Percentiles rank a stretch among this genome's conserved stretches.
Conservation (phyloP, 2,113 vertebrate species). For the Myotis yumanensis region DNA sequence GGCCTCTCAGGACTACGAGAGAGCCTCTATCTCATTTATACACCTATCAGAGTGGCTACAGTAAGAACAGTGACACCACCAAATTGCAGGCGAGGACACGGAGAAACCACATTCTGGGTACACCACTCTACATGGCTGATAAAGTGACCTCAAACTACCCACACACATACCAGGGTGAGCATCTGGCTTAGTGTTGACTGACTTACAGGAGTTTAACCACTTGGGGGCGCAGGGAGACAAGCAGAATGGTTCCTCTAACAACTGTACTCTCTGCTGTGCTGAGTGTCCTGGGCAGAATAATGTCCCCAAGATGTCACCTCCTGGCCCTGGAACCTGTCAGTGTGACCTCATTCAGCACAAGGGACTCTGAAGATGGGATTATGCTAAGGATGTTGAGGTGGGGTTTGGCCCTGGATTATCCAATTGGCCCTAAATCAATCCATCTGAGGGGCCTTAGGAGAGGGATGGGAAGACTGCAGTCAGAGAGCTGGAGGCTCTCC, state of each 20-base stretch:
- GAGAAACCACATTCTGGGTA: background rate
- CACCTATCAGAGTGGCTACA: background rate
- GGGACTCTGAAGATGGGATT: too few species aligned
- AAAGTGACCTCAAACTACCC: background rate
- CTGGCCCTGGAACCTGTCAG: background rate
- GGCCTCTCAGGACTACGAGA: background rate
- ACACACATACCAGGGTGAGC: background rate
- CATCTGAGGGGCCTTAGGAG: background rate
- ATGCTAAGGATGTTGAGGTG: background rate
- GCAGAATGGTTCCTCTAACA: background rate
- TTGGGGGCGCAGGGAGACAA: background rate
- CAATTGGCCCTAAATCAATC: too few species aligned
- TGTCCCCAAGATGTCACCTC: background rate
- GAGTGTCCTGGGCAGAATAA: background rate
- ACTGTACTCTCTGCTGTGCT: fast-evolving
- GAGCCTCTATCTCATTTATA: background rate
- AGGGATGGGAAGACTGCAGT: background rate
- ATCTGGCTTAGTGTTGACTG: fast-evolving
- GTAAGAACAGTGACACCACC: background rate
- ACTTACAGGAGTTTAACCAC: too few species aligned
- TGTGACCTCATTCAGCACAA: fast-evolving
- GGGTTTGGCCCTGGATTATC: background rate
- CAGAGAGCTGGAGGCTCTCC: background rate
- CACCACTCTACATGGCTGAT: fast-evolving
- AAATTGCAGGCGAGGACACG: background rate